Evolutionary conservation across 2,888 invertebrate species (phyloP), one percentile per base, ranked within the genome.

Genomic region (Carterocephalus palaemon): DNA sequence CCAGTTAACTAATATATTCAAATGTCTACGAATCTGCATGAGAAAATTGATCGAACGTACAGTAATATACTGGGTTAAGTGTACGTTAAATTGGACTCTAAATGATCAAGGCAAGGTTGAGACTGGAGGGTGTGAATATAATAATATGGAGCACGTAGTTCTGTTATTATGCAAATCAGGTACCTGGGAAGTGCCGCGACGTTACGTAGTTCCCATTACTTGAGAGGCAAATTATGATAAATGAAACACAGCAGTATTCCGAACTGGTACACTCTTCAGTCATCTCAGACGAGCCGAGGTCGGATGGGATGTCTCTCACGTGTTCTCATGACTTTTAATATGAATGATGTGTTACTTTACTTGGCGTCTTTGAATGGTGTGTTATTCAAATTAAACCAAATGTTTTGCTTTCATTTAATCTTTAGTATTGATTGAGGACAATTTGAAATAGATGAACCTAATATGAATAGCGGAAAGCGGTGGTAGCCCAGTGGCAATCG

Each of bases 161-260:
- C 53, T 58, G 76, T 76, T 78, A 83, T 79, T 80, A 83, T 84
- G 83, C 75, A 83, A 82, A 84, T 83, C 73, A 72, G 75, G 74
- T 66, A 69, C 73, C 57, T 53, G 69, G 76, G 75, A 80, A 79
- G 75, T 70, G 72, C 72, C 64, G 60, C 67, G 64, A 72, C 71
- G 75, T 74, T 76, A 75, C 75, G 71, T 75, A 74, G 73, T 76
- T 76, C 67, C 72, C 70, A 70, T 70, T 72, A 68, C 75, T 74
- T 72, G 70, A 71, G 70, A 73, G 67, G 71, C 70, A 73, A 79
- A 78, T 79, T 75, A 71, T 77, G 79, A 80, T 79, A 73, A 76
- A 79, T 79, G 70, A 65, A 70, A 70, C 66, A 65, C 59, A 53
- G 59, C 60, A 57, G 63, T 56, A 52, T 51, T 52, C 50, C 46